Base-by-base conservation (phyloP, 2,797 vertebrate genomes). In the Typhlichthys eigenmanni region DNA sequence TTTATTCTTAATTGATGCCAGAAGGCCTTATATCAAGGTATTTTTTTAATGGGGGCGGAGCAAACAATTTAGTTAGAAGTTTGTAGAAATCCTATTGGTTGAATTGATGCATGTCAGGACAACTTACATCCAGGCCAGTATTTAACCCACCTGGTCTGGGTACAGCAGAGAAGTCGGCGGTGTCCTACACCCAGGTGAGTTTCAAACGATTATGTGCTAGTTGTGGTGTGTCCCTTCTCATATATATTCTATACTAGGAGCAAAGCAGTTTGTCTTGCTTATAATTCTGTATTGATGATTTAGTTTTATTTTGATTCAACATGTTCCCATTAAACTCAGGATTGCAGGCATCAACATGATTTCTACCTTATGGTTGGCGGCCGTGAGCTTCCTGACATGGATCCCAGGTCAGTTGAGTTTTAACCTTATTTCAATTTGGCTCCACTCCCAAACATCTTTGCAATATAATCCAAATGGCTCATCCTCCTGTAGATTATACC, bases 301-400 rank as follows among this genome's bases (percentile, higher is more conserved):
- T 1, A 13, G 10, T 50, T 50, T 50, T 4, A 13, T n/a, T 50
- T 50, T 53, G 47, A 19, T 29, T 10, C 19, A 60, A 48, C n/a
- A n/a, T 45, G 16, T 24, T 50, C 1, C 13, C 1, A 1, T 48
- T 0, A 50, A 55, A 48, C 11, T 8, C 3, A 64, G 19, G 9
- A 9, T 69, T 73, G 12, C 81, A 87, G 87, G 69, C 53, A 75
- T 82, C 71, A 85, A 68, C 71, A 93, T 90, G 90, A 75, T 74
- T 72, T 83, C 80, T 46, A 70, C 74, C 16, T 53, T 76, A 32
- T 88, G 85, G 74, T 45, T 81, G 63, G 48, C 46, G 58, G 58
- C 80, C 1, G 54, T 91, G 54, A 88, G 84, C 71, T 88, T 80
- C 55, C 47, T 89, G 11, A 32, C 69, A 64, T 60, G 88, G 71